Evolutionary conservation across 2,113 vertebrate genomes (phyloP), one percentile per base, ranked within the genome.

Genomic region (Paratilapia polleni): DNA sequence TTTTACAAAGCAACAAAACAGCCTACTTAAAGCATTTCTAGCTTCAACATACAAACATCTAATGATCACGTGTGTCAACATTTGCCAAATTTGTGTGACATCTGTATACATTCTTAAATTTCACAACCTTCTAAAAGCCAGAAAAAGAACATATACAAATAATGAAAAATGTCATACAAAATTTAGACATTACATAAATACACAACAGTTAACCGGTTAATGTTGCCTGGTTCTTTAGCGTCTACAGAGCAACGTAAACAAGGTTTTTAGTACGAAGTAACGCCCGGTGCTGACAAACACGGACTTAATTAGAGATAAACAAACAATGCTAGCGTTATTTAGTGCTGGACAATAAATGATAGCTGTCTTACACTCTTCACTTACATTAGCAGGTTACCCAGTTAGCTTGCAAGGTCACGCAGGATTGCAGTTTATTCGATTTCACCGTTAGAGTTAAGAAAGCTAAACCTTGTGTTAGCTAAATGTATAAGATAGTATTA

Each of bases 331-430:
- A 1, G 1, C 6, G 19, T 24, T 26, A 41, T 36, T 41, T 19
- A 5, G 49, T 11, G 9, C 19, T 17, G 24, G 6, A 38, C 12
- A 41, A 4, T 0, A 8, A 22, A 11, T 43, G 1, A 4, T 14
- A 8, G n/a, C 11, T 57, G 19, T 5, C 4, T 47, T 36, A 13
- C 14, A 41, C 43, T 73, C 17, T 80, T 38, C 62, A 0, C 5
- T 36, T 4, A 20, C 7, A 22, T 68, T 88, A 87, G 85, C 85
- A 78, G 43, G 86, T 58, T 89, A 62, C 13, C 2, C 49, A 41
- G 81, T 88, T 92, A 92, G 88, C 92, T 62, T n/a, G 77, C 93
- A 94, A 94, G 88, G 92, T 93, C 91, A 93, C 34, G 73, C 58
- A 61, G 82, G 84, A 90, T 89, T 89, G 49, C 66, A 76, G 26